Evolutionary conservation across 2,113 vertebrate species (phyloP).

Genomic region (Mastomys coucha): DNA sequence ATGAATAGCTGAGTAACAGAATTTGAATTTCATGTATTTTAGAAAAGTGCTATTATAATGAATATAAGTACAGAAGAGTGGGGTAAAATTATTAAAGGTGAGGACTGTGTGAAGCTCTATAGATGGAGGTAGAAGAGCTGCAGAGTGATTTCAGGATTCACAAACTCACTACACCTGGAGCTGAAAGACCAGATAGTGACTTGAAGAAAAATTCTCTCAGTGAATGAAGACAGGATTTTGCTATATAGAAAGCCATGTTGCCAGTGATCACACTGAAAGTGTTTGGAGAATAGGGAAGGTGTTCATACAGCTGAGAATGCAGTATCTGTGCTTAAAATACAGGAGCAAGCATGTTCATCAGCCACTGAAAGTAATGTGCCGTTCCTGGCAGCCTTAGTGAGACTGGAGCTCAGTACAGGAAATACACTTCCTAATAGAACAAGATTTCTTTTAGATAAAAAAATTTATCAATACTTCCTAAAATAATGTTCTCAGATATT

Average conservation of each 20-base stretch:
- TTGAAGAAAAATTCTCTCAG: not conserved
- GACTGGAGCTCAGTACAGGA: not conserved
- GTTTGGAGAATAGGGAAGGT: not conserved
- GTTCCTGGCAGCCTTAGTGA: not conserved
- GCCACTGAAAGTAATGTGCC: accelerated
- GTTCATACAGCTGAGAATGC: not conserved
- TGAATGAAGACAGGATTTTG: not conserved
- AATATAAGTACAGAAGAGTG: too few relatives aligned
- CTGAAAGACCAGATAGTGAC: not conserved
- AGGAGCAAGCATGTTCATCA: not conserved
- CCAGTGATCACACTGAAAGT: not conserved
- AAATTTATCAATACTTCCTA: not conserved
- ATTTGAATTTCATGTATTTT: not conserved
- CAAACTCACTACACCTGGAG: not conserved
- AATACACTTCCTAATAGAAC: not conserved
- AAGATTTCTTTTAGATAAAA: not conserved
- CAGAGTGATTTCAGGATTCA: not conserved
- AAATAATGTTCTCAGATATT: not conserved
- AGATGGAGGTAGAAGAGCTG: not conserved
- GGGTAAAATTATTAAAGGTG: too few relatives aligned
- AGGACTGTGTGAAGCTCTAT: not conserved
- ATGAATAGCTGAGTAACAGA: not conserved
- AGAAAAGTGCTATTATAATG: not conserved
- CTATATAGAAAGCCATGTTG: not conserved
- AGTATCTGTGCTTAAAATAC: too few relatives aligned